These are phyloP conservation scores for Marmota flaviventris DNA, from an alignment of 2,113 vertebrate genomes.

Conservation along the genomic window DNA sequence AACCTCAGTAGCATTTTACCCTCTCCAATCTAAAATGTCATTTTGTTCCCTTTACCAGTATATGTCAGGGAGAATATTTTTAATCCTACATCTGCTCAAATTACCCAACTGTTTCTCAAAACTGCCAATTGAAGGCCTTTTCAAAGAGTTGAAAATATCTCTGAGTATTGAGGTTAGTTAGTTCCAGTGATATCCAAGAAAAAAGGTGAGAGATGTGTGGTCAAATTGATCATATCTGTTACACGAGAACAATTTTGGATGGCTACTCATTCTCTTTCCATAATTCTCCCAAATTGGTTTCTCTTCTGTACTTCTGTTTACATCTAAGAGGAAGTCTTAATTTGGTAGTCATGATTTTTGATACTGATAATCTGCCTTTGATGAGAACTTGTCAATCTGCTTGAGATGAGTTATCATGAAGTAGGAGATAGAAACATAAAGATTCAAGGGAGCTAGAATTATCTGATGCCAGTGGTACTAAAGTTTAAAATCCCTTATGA, in stretches of 20 bases:
- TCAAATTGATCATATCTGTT: neutral
- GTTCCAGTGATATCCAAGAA: neutral
- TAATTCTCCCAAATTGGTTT: neutral
- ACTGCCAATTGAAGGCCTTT: neutral
- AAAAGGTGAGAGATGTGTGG: neutral
- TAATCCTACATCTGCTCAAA: neutral
- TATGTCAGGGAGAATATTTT: neutral
- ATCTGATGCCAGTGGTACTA: neutral
- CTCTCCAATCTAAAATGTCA: neutral
- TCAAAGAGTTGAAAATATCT: neutral
- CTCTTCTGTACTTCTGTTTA: neutral
- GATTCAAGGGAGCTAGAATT: neutral
- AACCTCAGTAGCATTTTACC: neutral
- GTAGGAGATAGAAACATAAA: neutral
- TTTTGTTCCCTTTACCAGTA: neutral
- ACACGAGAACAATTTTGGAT: neutral
- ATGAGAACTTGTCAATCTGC: neutral
- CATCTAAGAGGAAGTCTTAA: neutral
- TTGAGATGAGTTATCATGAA: neutral
- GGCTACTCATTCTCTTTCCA: neutral
- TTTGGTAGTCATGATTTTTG: neutral
- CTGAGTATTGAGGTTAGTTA: neutral
- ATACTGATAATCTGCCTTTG: neutral
- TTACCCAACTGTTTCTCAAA: neutral
- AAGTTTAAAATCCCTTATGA: neutral